These are phyloP conservation scores for Squalus acanthias DNA, from an alignment of 2,797 vertebrate species.

Conservation along the genomic window DNA sequence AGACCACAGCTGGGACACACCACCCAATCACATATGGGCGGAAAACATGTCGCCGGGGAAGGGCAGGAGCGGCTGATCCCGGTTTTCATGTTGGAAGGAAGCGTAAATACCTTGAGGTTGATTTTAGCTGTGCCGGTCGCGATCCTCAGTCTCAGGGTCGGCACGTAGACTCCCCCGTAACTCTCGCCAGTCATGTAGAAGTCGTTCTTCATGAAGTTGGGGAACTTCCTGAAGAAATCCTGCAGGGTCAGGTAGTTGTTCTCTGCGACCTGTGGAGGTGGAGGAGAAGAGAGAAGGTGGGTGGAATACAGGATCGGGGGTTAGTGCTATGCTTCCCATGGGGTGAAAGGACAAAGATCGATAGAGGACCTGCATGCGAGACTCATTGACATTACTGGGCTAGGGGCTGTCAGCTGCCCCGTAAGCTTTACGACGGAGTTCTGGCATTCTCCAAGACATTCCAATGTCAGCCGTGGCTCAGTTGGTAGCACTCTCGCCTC, in stretches of 20 bases:
- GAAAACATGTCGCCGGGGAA: neutral
- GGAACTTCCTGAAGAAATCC: conserved; percentile 66
- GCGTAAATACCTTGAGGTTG: conserved; percentile 60
- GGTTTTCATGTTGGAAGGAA: neutral
- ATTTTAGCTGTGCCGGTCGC: conserved; percentile 51
- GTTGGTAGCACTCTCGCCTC: neutral
- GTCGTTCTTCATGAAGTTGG: conserved; percentile 61
- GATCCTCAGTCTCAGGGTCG: conserved; percentile 59
- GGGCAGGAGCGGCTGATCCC: neutral
- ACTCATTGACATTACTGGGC: neutral
- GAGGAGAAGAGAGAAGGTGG: neutral
- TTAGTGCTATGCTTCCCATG: neutral
- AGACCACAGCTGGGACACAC: neutral
- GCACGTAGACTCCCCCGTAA: conserved; percentile 66
- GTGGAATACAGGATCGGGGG: too few species aligned
- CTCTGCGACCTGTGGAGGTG: conserved; percentile 57
- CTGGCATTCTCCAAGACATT: too few species aligned
- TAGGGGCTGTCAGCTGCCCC: neutral
- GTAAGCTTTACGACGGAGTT: too few species aligned
- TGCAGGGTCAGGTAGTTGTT: conserved; percentile 65
- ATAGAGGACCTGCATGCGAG: neutral
- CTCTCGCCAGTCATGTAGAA: conserved; percentile 70
- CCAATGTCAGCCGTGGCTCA: neutral
- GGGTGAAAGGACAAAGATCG: neutral
- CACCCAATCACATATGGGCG: neutral